Evolutionary conservation across 53 echinoderm and acorn worm species (phyloP), one percentile per base, ranked within the genome.

Genomic region (Luidia sarsii): DNA sequence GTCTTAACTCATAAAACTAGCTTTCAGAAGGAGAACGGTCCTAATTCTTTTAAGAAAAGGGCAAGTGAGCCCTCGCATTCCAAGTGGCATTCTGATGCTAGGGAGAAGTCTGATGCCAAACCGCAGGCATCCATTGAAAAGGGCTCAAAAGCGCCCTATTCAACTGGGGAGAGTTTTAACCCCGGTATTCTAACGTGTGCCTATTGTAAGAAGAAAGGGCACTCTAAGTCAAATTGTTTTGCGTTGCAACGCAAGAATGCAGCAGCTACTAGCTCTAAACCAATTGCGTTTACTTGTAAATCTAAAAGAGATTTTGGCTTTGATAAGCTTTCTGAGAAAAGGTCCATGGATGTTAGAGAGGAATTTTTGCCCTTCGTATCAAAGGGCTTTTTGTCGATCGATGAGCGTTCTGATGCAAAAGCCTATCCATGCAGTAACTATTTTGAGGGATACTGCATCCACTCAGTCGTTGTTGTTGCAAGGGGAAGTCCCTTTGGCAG

Each of bases 371-470:
- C 67, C 39, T 66, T 66, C 41, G 13, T 66, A 2, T 39, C 39
- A n/a, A 66, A 66, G 64, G 37, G 64, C 14, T 66, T 66, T 39
- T 39, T 66, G 15, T 39, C 43, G 67, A 39, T 66, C 41, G 24
- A 39, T 66, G 67, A 66, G 67, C 67, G 15, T 66, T 39, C 10
- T 2, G 67, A 66, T 66, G 38, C 41, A n/a, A n/a, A n/a, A n/a
- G 32, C 41, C 14, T 23, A 66, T 0, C 19, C 41, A 66, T 43
- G 20, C 67, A 66, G 59, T 57, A 57, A 57, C 59, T 28, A 57
- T 57, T 57, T 43, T 66, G 67, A 66, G 67, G 67, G 67, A 66
- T 66, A 66, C 67, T 29, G 67, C 20, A 23, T 66, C 67, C 67
- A 39, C 75, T 75, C 59, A 57, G 41, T 75, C 57, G 22, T 75